A percentile compares a stretch with the other conserved stretches of the same genome.
Conservation (phyloP, 92 coral and sea anemone species). For the Metridium senile region DNA sequence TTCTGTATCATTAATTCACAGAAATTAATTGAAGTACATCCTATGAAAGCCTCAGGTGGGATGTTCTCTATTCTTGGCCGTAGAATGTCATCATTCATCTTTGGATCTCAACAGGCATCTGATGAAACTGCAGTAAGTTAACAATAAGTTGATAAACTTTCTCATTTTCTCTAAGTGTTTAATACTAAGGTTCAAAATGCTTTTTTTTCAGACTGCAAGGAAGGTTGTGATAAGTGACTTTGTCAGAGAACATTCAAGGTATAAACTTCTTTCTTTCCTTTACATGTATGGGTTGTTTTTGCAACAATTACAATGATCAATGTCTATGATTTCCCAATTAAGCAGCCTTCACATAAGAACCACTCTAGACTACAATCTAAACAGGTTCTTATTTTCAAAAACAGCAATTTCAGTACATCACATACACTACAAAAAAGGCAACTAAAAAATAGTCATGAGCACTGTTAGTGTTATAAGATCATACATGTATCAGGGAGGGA, state of each 20-base stretch:
- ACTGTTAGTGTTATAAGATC: too few relatives aligned
- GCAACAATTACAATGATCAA: too few relatives aligned
- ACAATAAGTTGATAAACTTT: neutral
- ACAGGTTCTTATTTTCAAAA: too few relatives aligned
- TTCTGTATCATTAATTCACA: constrained; percentile 20
- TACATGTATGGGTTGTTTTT: too few relatives aligned
- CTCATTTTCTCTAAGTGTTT: neutral
- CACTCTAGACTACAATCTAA: too few relatives aligned
- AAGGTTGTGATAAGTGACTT: constrained; percentile 61
- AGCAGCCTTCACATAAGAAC: too few relatives aligned
- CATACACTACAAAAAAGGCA: too few relatives aligned
- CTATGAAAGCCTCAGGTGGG: constrained; percentile 78
- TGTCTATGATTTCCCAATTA: too few relatives aligned
- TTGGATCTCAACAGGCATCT: constrained; percentile 78
- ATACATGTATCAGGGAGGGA: too few relatives aligned
- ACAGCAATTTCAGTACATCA: too few relatives aligned
- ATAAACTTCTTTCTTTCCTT: neutral
- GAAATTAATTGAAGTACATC: constrained; percentile 77
- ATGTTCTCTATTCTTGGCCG: constrained; percentile 82
- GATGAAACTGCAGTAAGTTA: constrained; percentile 66
- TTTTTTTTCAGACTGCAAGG: constrained; percentile 50
- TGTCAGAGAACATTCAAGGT: constrained; percentile 62
- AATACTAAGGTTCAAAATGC: neutral
- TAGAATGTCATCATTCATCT: constrained; percentile 80
- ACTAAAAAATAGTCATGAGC: too few relatives aligned